A percentile compares a stretch with the other conserved stretches of the same genome.
These are phyloP conservation scores for Ascaphus truei DNA, from an alignment of 2,113 vertebrate genomes.

Conservation along the genomic window DNA sequence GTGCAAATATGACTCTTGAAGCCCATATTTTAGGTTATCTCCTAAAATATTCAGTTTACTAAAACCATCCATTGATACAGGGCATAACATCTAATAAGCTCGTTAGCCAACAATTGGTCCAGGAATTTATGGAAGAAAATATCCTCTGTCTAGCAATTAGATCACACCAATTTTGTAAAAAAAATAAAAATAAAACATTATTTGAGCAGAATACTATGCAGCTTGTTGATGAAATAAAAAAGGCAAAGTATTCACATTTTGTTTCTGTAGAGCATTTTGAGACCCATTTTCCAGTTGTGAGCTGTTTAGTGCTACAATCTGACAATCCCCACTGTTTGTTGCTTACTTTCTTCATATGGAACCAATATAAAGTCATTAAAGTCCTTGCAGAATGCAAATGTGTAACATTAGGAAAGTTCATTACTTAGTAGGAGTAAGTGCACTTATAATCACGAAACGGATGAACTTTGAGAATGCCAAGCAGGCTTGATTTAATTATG, in stretches of 20 bases:
- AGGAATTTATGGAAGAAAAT: no score
- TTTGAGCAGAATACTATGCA: background rate
- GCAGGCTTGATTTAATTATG: background rate
- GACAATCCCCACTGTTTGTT: constrained; percentile 10
- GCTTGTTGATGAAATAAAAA: background rate
- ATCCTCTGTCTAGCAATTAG: no score
- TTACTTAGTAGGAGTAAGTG: constrained; percentile 13
- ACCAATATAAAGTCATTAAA: constrained; percentile 8
- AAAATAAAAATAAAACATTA: background rate
- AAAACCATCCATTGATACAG: no score
- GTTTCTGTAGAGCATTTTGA: background rate
- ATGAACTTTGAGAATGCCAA: constrained; percentile 21
- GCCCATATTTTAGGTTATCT: no score
- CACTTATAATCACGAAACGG: constrained; percentile 11
- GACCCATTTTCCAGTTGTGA: constrained; percentile 7
- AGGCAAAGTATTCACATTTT: background rate
- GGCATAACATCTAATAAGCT: no score
- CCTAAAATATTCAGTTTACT: no score
- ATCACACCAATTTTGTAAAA: background rate
- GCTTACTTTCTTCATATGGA: background rate
- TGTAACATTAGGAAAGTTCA: constrained; percentile 19
- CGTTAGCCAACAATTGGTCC: no score
- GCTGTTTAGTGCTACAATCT: constrained; percentile 1
- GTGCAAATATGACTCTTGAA: no score
- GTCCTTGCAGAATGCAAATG: constrained; percentile 19